Evolutionary conservation across 2,797 vertebrate species (phyloP), one percentile per base, ranked within the genome.

Genomic region (Enteromius anoplus): DNA sequence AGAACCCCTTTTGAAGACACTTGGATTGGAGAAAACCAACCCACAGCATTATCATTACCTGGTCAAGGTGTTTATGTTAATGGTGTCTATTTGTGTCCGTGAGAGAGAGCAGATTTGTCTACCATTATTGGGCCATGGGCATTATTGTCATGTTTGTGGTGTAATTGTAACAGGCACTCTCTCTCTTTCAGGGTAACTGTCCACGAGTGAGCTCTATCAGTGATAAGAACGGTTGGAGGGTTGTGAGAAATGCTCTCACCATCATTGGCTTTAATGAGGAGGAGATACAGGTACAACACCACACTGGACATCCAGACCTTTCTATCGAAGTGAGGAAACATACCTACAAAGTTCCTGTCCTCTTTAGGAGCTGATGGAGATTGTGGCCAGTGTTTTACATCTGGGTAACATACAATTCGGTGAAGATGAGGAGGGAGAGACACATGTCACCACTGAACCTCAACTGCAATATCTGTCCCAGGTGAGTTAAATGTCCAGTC

Each of bases 221-320:
- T n/a, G 98, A 99, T 88, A 98, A 96, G 93, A 98, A 93, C 0
- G 96, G 97, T 84, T 99, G 98, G 98, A 98, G 96, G 88, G 91
- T 92, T 0, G 96, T 99, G 88, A 95, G 93, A 88, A 96, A 95
- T 89, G 98, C 97, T 1, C 88, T 99, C 83, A 89, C 93, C 0
- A 85, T 98, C 79, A 97, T 99, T 0, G 94, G 97, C 90, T 98
- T 99, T 92, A 96, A 88, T 0, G 95, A 97, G 60, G 95, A 91
- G 0, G 97, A 99, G 85, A 95, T 98, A 81, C 96, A 99, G 96
- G 98, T 99, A 32, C 32, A 26, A 34, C 53, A 64, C 11, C 19
- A 40, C 49, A 23, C 47, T 45, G 4, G 4, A 75, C 40, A 34
- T 55, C 45, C 14, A 45, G 55, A 65, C 29, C 9, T 40, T 45